These are phyloP conservation scores for Calonectris borealis DNA, from an alignment of 2,113 vertebrate species.

Conservation along the genomic window DNA sequence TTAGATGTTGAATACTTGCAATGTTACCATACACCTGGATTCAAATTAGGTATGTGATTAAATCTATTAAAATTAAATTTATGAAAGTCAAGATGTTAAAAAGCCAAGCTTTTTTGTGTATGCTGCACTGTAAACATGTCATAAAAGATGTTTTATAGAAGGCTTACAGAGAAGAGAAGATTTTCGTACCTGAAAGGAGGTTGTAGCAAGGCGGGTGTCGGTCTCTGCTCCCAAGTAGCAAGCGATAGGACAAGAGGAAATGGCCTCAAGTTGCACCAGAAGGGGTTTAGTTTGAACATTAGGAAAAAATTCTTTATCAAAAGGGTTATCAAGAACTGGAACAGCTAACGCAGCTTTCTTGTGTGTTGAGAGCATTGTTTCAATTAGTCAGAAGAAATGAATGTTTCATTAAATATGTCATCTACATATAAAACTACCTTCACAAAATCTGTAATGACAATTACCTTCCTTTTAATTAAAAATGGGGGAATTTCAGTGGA, in stretches of 20 bases:
- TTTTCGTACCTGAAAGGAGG: background rate
- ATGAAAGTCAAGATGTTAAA: background rate
- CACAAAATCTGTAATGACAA: background rate
- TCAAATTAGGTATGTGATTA: background rate
- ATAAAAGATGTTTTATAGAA: background rate
- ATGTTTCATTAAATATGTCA: background rate
- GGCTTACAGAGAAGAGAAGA: background rate
- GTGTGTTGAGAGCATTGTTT: background rate
- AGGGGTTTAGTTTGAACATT: background rate
- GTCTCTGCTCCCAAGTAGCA: background rate
- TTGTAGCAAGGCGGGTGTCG: accelerated
- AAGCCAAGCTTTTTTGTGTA: background rate
- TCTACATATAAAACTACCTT: background rate
- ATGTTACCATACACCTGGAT: background rate
- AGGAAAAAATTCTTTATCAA: background rate
- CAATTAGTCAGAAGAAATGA: background rate
- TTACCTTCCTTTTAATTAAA: background rate
- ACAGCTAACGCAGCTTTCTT: background rate
- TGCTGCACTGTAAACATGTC: background rate
- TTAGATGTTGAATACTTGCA: background rate
- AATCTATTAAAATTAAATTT: background rate
- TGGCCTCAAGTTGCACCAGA: accelerated
- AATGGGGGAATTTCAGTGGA: background rate
- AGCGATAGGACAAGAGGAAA: background rate
- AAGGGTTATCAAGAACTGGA: background rate